Evolutionary conservation across 1,140 invertebrate genomes (phyloP), one percentile per base, ranked within the genome.

Genomic region (Ostrea denselamellosa): DNA sequence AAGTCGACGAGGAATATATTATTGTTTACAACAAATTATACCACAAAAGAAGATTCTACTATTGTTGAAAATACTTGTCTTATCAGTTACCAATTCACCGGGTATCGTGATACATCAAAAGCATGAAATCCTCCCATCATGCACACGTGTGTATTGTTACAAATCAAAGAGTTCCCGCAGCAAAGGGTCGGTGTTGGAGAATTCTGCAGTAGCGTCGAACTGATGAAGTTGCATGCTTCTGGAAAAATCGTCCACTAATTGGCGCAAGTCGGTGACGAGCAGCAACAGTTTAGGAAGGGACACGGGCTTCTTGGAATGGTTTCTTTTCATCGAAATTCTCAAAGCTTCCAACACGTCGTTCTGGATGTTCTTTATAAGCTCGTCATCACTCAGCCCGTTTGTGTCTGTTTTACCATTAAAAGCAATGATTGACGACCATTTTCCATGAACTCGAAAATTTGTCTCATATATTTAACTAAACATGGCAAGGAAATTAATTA

Each of bases 81-180:
- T n/a, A n/a, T n/a, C n/a, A n/a, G n/a, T n/a, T n/a, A n/a, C n/a
- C 1, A 44, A 44, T 44, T 44, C 34, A 44, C 5, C 5, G 34
- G 34, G 34, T 44, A 44, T 44, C 34, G 5, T 44, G 34, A 2
- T 8, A 56, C 54, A 56, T 56, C 54, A 56, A 56, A 12, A 9
- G 9, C 54, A 56, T 56, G 56, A 62, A 56, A 17, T n/a, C 56
- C 56, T 19, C 17, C 17, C 2, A 17, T 56, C 9, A 56, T 12
- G 17, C 17, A 58, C 19, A 4, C n/a, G n/a, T 62, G 17, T 62
- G 56, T 62, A 19, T 62, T 12, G 14, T 62, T n/a, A 77, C 19
- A 93, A 82, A 54, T 93, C 91, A 83, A 92, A 90, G 3, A 93
- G 91, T 90, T 93, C 92, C 65, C 88, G 89, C 7, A 93, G 85